Conservation (phyloP, 2,888 invertebrate genomes). For the Aphrophora alni region DNA sequence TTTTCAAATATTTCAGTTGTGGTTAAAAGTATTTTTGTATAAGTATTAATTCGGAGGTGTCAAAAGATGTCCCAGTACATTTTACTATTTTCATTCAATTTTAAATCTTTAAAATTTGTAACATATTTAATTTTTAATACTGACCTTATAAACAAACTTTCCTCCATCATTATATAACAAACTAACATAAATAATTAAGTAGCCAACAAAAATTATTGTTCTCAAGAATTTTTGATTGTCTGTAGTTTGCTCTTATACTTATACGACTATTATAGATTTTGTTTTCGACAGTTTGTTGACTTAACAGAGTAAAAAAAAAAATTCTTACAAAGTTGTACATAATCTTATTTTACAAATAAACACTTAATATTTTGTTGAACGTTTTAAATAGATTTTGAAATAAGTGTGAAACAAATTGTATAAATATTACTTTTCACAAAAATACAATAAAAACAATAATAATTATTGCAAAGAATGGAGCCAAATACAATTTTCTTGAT, state of each 20-base stretch:
- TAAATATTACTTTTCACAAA: slow-evolving; percentile 4
- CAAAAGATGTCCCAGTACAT: no score
- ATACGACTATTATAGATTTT: background rate
- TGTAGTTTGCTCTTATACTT: background rate
- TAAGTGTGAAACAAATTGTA: background rate
- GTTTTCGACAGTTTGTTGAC: background rate
- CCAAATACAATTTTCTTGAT: slow-evolving; percentile 1
- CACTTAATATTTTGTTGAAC: background rate
- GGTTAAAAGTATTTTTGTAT: no score
- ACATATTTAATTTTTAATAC: background rate
- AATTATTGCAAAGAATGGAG: background rate
- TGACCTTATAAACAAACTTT: background rate
- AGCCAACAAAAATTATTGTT: background rate
- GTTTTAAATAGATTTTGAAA: background rate
- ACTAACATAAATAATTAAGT: background rate
- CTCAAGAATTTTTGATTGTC: background rate
- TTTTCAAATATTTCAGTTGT: no score
- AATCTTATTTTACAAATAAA: background rate
- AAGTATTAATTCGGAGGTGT: no score
- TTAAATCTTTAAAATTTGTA: background rate
- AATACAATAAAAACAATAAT: background rate
- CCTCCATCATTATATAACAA: background rate
- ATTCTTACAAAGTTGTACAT: background rate
- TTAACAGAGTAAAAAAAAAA: background rate
- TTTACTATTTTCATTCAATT: background rate